Evolutionary conservation across 2,113 vertebrate genomes (phyloP), one percentile per base, ranked within the genome.

Genomic region (Crotalus viridis): DNA sequence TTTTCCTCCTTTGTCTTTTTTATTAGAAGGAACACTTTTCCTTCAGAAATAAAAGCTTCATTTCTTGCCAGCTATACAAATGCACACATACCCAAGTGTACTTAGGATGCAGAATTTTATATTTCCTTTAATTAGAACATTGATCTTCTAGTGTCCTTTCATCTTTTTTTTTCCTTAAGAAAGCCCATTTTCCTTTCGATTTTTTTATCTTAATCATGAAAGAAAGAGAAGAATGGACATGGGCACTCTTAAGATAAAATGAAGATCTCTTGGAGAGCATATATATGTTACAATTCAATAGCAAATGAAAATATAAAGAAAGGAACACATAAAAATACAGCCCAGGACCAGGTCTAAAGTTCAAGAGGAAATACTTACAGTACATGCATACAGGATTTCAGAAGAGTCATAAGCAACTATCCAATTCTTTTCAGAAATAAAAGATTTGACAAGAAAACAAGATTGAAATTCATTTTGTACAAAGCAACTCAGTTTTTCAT

Each of bases 51-150:
- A 87, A 95, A 96, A 90, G 95, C 95, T 95, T 96, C 95, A 96
- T 96, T 92, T 93, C 92, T 96, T 96, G 33, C 91, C 95, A 95
- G 95, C 5, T 46, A 95, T 95, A 86, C 43, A 85, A 93, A 87
- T 55, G 81, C 96, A 94, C 96, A 93, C 95, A 94, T 95, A 91
- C 55, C 94, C 93, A 95, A 94, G 94, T 95, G 95, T 85, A 85
- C 91, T 95, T 93, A 93, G 93, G 91, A 95, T 95, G 94, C 57
- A 95, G 91, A 90, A 94, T 91, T 96, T 92, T 96, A 95, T 95
- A 95, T 96, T 96, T 95, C 95, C 64, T 86, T 95, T 96, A 97
- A 97, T 97, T 97, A 96, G 93, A 94, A 94, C 95, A 55, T 94
- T 92, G 89, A 94, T 96, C 85, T 96, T 96, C 94, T 94, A 93